Percentiles rank a stretch among this genome's conserved stretches.
These are phyloP conservation scores for Danio albolineatus DNA, from an alignment of 2,797 vertebrate species.

Conservation along the genomic window DNA sequence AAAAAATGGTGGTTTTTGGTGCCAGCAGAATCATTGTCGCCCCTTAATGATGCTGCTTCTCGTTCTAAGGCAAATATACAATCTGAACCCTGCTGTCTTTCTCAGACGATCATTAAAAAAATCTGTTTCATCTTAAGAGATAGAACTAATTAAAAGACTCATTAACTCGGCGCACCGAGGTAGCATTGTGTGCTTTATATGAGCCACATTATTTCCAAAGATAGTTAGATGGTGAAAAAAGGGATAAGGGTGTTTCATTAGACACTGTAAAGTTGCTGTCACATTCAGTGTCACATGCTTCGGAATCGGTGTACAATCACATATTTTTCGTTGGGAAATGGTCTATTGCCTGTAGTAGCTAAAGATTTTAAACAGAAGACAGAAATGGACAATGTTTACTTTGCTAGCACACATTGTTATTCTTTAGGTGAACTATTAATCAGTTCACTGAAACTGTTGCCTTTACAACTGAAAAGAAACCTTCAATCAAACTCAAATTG, in stretches of 20 bases:
- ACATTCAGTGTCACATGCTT: too few species aligned
- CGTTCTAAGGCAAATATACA: slow-evolving; percentile 34
- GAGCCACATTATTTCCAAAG: slow-evolving; percentile 26
- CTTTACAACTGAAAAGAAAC: too few species aligned
- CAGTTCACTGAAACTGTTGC: too few species aligned
- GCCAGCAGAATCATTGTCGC: slow-evolving; percentile 17
- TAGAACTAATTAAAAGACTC: slow-evolving; percentile 50
- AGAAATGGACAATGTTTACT: too few species aligned
- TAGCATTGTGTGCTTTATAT: slow-evolving; percentile 38
- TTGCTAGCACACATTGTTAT: too few species aligned
- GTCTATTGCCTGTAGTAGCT: too few species aligned
- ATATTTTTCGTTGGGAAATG: too few species aligned
- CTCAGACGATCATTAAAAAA: slow-evolving; percentile 39
- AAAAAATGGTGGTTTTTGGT: slow-evolving; percentile 13
- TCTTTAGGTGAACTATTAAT: too few species aligned
- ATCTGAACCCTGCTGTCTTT: slow-evolving; percentile 33
- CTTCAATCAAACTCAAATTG: too few species aligned
- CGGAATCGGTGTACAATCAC: too few species aligned
- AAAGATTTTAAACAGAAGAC: too few species aligned
- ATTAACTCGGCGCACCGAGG: slow-evolving; percentile 33
- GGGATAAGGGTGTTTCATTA: slow-evolving; percentile 13
- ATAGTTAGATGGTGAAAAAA: slow-evolving; percentile 9
- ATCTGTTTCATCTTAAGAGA: slow-evolving; percentile 45
- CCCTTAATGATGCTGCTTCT: slow-evolving; percentile 56
- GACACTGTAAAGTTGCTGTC: neutral